phyloP scores from a whole-genome alignment of 2,888 invertebrate species.

The Tanypteryx hageni region DNA sequence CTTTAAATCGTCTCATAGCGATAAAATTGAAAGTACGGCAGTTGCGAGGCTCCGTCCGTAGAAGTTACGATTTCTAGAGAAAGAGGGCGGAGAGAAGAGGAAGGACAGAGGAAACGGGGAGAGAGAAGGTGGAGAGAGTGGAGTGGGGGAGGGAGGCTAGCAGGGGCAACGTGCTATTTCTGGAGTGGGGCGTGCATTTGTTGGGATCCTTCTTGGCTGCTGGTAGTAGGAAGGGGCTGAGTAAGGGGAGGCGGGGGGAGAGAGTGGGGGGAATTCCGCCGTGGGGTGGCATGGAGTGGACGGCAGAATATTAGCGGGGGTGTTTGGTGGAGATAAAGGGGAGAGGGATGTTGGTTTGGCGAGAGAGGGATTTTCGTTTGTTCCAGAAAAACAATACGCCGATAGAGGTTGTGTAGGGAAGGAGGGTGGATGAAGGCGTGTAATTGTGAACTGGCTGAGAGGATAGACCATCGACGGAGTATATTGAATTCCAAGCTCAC shows the following conservation, averaged over 20 bases:
- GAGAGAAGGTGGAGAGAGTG: neutral
- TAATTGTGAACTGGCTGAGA: too few species aligned
- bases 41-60: too few species aligned
- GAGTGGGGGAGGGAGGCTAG: neutral
- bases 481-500: too few species aligned
- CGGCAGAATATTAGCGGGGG: neutral
- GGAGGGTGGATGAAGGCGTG: too few species aligned
- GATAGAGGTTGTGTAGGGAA: too few species aligned
- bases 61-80: too few species aligned
- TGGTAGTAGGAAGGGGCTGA: neutral
- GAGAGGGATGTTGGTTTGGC: neutral
- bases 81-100: neutral
- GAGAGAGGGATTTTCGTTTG: neutral
- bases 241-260: neutral
- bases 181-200: neutral
- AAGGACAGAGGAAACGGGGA: neutral
- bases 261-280: neutral
- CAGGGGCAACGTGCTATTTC: constrained; percentile 19
- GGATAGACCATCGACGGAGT: too few species aligned
- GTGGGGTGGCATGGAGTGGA: neutral
- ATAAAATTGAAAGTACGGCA: too few species aligned
- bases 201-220: neutral
- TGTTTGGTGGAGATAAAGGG: neutral
- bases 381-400: too few species aligned
- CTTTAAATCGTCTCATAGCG: too few species aligned